phyloP scores from a whole-genome alignment of 2,888 invertebrate genomes.

The Rhagophthalmus giganteus region DNA sequence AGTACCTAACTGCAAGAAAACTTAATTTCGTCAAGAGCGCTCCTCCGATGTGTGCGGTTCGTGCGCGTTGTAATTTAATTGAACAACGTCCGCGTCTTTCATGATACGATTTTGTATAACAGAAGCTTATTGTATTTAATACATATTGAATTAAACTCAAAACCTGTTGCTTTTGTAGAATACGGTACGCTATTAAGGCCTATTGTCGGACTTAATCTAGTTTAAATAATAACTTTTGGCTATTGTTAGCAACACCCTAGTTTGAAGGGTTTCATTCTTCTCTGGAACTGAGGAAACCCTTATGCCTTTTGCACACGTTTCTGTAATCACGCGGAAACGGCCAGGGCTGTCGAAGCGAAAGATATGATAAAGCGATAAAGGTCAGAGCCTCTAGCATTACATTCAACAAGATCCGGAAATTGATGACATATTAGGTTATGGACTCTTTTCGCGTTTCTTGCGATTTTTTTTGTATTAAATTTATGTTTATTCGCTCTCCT shows the following conservation, averaged over 20 bases:
- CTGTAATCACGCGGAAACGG: no score
- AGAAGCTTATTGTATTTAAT: conserved; percentile 13
- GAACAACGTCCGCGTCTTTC: conserved; percentile 12
- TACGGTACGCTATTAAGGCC: conserved; percentile 3
- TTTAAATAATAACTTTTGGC: conserved; percentile 16
- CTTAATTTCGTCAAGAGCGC: not conserved
- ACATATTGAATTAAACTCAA: conserved; percentile 13
- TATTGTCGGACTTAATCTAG: conserved; percentile 14
- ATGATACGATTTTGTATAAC: conserved; percentile 9
- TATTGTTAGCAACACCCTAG: conserved; percentile 10
- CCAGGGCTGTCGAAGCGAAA: no score
- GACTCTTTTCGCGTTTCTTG: no score
- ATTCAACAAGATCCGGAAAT: no score
- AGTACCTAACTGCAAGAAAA: no score
- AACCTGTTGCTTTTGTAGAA: conserved; percentile 19
- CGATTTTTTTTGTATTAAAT: no score
- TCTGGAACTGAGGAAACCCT: no score
- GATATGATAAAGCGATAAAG: no score
- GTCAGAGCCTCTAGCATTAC: no score
- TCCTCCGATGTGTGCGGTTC: not conserved
- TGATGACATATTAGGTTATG: no score
- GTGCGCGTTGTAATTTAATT: conserved; percentile 10
- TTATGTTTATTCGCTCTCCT: no score
- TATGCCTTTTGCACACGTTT: no score
- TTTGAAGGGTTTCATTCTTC: not conserved